A percentile compares a stretch with the other conserved stretches of the same genome.
These are phyloP conservation scores for Cataglyphis rosenhaueri DNA, from an alignment of 2,888 invertebrate genomes.

Conservation along the genomic window DNA sequence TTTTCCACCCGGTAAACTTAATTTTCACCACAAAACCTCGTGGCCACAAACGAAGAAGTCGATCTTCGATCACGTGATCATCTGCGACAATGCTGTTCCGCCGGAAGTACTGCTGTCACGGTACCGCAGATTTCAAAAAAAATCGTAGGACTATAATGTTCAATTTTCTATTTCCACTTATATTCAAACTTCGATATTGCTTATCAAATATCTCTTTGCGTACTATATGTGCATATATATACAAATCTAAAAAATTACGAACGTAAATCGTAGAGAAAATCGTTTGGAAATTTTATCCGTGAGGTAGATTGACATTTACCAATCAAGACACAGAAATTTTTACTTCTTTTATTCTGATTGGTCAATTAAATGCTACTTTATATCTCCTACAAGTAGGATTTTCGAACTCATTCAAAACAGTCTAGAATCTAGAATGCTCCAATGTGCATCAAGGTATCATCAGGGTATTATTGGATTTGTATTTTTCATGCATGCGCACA, in stretches of 20 bases:
- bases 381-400: no score
- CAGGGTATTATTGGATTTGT: no score
- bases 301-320: neutral
- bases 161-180: neutral
- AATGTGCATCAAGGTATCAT: no score
- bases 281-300: neutral
- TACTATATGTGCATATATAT: no score
- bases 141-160: neutral
- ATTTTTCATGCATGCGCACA: no score
- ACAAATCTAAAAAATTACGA: no score
- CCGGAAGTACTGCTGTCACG: constrained; percentile 80
- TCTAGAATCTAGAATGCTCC: neutral
- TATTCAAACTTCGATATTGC: neutral
- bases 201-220: neutral
- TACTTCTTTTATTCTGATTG: neutral
- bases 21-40: constrained; percentile 92
- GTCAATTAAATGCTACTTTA: neutral
- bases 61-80: constrained; percentile 92
- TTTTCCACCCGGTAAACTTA: constrained; percentile 87
- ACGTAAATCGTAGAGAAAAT: no score
- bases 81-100: constrained; percentile 82
- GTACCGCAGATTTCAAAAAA: constrained; percentile 68
- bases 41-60: constrained; percentile 94
- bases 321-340: neutral
- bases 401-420: neutral